Conservation (phyloP, 2,797 vertebrate species). For the Acrossocheilus fasciatus region DNA sequence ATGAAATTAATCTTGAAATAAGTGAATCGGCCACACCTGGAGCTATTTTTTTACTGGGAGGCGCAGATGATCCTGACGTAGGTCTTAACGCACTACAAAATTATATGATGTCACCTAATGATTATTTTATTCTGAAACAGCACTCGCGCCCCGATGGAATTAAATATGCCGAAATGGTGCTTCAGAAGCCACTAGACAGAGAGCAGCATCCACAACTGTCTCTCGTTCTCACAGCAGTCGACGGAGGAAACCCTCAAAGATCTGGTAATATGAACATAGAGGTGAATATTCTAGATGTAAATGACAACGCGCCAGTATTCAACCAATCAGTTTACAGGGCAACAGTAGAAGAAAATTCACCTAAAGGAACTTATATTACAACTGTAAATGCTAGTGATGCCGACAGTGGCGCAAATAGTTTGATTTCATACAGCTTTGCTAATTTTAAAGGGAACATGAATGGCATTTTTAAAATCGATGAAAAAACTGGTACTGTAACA, state of each 20-base stretch:
- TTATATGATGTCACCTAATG: constrained; percentile 48
- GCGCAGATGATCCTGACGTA: constrained; percentile 65
- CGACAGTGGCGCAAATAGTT: constrained; percentile 53
- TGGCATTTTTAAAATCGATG: constrained; percentile 31
- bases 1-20: constrained; percentile 56
- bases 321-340: constrained; percentile 5
- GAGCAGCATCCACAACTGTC: constrained; percentile 39
- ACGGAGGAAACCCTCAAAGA: constrained; percentile 50
- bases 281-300: constrained; percentile 51
- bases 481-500: constrained; percentile 34
- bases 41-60: constrained; percentile 65
- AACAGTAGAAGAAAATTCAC: constrained; percentile 22
- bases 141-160: constrained; percentile 33
- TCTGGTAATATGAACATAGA: constrained; percentile 47
- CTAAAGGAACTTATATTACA: background rate
- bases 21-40: constrained; percentile 62
- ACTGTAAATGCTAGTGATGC: constrained; percentile 64
- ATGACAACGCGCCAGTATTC: constrained; percentile 58
- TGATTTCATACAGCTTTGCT: no score
- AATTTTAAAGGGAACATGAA: constrained; percentile 5
- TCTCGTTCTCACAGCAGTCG: constrained; percentile 36
- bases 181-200: constrained; percentile 56
- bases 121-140: constrained; percentile 57
- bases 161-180: constrained; percentile 61
- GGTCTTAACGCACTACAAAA: constrained; percentile 59